These are phyloP conservation scores for Syngnathus rostellatus DNA, from an alignment of 2,797 vertebrate genomes.

Conservation along the genomic window DNA sequence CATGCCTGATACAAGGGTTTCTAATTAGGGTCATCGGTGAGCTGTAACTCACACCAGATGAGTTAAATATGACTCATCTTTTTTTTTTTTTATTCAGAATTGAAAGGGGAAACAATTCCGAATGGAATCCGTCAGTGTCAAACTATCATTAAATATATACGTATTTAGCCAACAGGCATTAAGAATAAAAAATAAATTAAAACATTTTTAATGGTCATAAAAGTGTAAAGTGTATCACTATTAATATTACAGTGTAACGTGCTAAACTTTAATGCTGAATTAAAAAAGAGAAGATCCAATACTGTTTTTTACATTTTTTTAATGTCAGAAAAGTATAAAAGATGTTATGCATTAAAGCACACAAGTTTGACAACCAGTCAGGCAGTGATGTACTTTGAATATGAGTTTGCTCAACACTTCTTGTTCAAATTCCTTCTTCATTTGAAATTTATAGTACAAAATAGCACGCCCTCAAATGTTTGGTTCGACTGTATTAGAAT, in stretches of 20 bases:
- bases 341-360: not conserved
- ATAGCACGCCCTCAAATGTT: not conserved
- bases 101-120: too few species aligned
- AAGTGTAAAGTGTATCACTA: not conserved
- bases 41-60: too few species aligned
- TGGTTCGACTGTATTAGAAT: not conserved
- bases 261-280: not conserved
- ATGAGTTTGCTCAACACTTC: not conserved
- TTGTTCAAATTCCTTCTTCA: not conserved
- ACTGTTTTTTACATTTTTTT: not conserved
- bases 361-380: not conserved
- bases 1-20: too few species aligned
- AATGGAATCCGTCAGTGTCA: too few species aligned
- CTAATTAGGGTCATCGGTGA: too few species aligned
- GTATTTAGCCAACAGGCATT: too few species aligned
- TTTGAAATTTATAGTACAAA: not conserved
- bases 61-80: too few species aligned
- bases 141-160: too few species aligned
- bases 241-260: not conserved
- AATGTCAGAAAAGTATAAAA: not conserved
- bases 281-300: not conserved
- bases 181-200: not conserved
- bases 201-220: not conserved
- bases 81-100: too few species aligned
- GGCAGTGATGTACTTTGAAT: not conserved